Evolutionary conservation across 1,140 invertebrate genomes (phyloP).

Genomic region (Armadillidium nasatum): DNA sequence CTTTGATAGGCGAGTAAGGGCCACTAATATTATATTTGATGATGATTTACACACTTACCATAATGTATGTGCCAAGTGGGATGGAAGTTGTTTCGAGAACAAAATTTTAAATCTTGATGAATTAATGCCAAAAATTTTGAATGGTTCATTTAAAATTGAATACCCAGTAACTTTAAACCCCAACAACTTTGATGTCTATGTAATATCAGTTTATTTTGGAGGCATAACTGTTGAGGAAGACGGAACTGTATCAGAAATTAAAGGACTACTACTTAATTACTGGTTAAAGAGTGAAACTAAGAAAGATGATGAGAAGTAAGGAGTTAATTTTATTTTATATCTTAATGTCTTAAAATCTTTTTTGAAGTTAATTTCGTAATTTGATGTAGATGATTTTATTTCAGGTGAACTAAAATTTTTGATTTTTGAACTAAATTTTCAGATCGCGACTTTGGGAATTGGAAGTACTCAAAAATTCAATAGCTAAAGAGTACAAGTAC

Average conservation of each 20-base stretch:
- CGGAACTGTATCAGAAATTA: neutral
- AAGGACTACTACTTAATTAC: neutral
- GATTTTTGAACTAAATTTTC: neutral
- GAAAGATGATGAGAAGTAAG: neutral
- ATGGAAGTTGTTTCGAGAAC: slow-evolving; percentile 74
- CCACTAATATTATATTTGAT: slow-evolving; percentile 63
- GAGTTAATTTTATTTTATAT: no score
- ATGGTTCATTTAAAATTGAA: slow-evolving; percentile 67
- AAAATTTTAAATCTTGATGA: slow-evolving; percentile 76
- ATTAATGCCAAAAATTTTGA: slow-evolving; percentile 71
- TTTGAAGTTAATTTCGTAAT: neutral
- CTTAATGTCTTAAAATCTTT: neutral
- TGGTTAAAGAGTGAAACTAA: neutral
- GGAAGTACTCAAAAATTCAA: slow-evolving; percentile 67
- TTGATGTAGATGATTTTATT: no score
- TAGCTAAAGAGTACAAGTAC: slow-evolving; percentile 66
- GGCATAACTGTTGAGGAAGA: slow-evolving; percentile 54
- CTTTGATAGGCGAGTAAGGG: slow-evolving; percentile 70
- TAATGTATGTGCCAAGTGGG: slow-evolving; percentile 77
- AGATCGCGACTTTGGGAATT: slow-evolving; percentile 69
- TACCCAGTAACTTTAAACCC: slow-evolving; percentile 85
- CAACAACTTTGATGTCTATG: slow-evolving; percentile 52
- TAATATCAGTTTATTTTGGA: slow-evolving; percentile 81
- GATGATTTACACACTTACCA: slow-evolving; percentile 66
- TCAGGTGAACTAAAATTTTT: no score